Evolutionary conservation across 1,140 invertebrate genomes (phyloP).

Genomic region (Limonius californicus): DNA sequence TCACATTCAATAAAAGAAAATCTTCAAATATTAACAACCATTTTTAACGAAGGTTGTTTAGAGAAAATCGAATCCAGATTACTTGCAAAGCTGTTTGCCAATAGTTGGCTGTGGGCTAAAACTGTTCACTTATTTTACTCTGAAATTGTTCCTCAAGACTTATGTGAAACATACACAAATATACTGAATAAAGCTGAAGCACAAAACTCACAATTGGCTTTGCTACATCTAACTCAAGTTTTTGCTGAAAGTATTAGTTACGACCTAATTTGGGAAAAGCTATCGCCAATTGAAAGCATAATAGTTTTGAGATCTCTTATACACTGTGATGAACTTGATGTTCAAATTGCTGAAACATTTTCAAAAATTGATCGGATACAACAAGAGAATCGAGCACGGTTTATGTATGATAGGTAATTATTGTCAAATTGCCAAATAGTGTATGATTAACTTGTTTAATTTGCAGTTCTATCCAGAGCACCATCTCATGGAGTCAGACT

Average conservation of each 20-base stretch:
- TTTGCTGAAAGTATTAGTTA: conserved; percentile 32
- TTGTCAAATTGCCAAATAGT: too few species aligned
- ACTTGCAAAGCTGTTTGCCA: background rate
- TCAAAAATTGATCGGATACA: conserved; percentile 31
- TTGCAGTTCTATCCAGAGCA: too few species aligned
- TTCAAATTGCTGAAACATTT: conserved; percentile 36
- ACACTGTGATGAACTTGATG: conserved; percentile 34
- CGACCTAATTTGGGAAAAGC: conserved; percentile 28
- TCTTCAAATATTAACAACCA: conserved; percentile 3
- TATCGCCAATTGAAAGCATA: conserved; percentile 22
- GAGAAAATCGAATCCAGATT: background rate
- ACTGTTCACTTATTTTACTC: conserved; percentile 26
- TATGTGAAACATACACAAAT: conserved; percentile 22
- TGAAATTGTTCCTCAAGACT: conserved; percentile 19
- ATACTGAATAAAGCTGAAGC: conserved; percentile 17
- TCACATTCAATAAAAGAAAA: conserved; percentile 17
- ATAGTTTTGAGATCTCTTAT: conserved; percentile 32
- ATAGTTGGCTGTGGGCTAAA: conserved; percentile 33
- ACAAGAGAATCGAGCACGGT: background rate
- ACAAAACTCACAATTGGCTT: conserved; percentile 15
- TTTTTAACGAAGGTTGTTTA: background rate
- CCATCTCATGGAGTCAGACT: conserved; percentile 46
- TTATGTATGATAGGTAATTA: conserved; percentile 14
- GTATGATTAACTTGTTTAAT: too few species aligned
- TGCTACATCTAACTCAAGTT: conserved; percentile 36